Evolutionary conservation across 2,797 vertebrate species (phyloP).

Genomic region (Pampus argenteus): DNA sequence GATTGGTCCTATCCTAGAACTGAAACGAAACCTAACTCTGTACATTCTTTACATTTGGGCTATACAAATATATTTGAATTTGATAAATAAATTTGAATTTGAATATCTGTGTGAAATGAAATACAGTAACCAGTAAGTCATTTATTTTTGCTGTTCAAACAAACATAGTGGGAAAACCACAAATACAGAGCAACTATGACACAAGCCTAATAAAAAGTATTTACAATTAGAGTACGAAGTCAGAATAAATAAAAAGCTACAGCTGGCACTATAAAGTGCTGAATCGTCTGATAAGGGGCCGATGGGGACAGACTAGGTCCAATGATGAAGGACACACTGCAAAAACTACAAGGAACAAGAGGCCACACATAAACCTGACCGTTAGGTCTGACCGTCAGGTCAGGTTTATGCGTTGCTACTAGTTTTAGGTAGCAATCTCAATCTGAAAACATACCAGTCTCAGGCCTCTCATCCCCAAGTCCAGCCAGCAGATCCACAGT

Average conservation of each 20-base stretch:
- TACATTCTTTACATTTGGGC: too few relatives aligned
- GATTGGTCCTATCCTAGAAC: too few relatives aligned
- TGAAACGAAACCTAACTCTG: too few relatives aligned
- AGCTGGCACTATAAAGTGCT: neutral
- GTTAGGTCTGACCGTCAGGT: neutral
- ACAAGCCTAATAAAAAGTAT: neutral
- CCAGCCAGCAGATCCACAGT: conserved; percentile 97
- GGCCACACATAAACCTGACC: neutral
- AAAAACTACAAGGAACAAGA: neutral
- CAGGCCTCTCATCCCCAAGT: conserved; percentile 93
- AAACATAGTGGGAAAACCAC: neutral
- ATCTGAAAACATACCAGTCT: conserved; percentile 86
- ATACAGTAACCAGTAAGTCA: neutral
- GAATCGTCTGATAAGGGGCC: conserved; percentile 1
- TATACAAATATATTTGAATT: too few relatives aligned
- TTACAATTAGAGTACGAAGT: neutral
- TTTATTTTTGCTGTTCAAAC: neutral
- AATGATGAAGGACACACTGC: too few relatives aligned
- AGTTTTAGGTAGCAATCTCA: neutral
- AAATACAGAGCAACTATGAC: neutral
- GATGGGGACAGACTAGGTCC: neutral
- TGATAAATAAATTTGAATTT: too few relatives aligned
- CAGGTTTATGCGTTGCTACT: too few relatives aligned
- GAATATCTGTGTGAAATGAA: neutral
- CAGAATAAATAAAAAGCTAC: neutral